Percentiles rank a stretch among this genome's conserved stretches.
phyloP scores from a whole-genome alignment of 2,888 invertebrate genomes.

The Leptopilina drosophilae region DNA sequence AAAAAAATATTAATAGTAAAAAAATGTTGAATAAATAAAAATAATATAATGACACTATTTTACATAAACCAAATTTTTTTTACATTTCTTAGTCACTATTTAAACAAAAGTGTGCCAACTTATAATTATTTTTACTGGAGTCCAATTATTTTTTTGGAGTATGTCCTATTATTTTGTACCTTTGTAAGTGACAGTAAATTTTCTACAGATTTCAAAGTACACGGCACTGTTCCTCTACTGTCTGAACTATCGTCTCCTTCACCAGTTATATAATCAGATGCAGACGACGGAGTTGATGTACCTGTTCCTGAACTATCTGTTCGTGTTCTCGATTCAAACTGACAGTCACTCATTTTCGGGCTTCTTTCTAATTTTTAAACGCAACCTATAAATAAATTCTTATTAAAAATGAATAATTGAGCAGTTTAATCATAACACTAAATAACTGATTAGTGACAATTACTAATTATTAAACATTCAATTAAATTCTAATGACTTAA shows the following conservation, averaged over 20 bases:
- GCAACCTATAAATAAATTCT: too few relatives aligned
- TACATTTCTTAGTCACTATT: too few relatives aligned
- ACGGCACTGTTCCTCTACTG: slow-evolving; percentile 78
- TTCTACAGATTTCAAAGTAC: slow-evolving; percentile 78
- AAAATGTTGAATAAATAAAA: slow-evolving; percentile 45
- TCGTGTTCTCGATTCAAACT: slow-evolving; percentile 29
- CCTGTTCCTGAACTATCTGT: slow-evolving; percentile 31
- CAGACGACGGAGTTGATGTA: slow-evolving; percentile 80
- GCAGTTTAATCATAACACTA: too few relatives aligned
- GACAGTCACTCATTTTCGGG: slow-evolving; percentile 3
- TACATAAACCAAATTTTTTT: too few relatives aligned
- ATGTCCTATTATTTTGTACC: slow-evolving; percentile 65
- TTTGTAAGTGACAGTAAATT: slow-evolving; percentile 77
- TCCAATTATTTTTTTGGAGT: slow-evolving; percentile 74
- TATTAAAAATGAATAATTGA: too few relatives aligned
- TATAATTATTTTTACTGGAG: slow-evolving; percentile 59
- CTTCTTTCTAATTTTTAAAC: too few relatives aligned
- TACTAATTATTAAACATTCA: too few relatives aligned
- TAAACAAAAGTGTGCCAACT: slow-evolving; percentile 54
- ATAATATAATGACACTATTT: too few relatives aligned
- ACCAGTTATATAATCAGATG: slow-evolving; percentile 81
- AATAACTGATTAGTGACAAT: too few relatives aligned
- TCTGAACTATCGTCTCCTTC: slow-evolving; percentile 81
- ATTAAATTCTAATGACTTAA: too few relatives aligned
- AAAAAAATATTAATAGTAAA: slow-evolving; percentile 75